A percentile compares a stretch with the other conserved stretches of the same genome.
phyloP scores from a whole-genome alignment of 2,888 invertebrate species.

The Protonemura montana region DNA sequence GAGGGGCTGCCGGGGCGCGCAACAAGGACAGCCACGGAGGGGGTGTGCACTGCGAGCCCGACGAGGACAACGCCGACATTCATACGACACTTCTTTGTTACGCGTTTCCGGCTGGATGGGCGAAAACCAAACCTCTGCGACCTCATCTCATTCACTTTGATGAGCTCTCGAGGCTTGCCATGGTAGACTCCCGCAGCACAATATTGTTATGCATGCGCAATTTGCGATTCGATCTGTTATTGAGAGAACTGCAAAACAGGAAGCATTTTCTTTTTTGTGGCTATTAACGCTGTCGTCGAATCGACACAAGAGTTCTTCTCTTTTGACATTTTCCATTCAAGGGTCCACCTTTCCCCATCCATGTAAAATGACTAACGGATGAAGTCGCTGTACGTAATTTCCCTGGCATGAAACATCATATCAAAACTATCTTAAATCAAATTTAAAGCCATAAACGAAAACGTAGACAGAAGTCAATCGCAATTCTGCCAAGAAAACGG shows the following conservation, averaged over 20 bases:
- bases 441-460: too few relatives aligned
- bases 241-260: background rate
- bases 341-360: too few relatives aligned
- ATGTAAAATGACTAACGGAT: too few relatives aligned
- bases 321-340: too few relatives aligned
- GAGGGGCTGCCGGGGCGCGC: background rate
- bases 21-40: too few relatives aligned
- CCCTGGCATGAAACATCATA: too few relatives aligned
- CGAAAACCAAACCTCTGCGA: constrained; percentile 45
- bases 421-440: too few relatives aligned
- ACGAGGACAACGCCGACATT: background rate
- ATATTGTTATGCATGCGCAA: background rate
- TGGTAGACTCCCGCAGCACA: background rate
- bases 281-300: too few relatives aligned
- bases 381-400: too few relatives aligned
- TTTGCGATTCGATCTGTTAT: background rate
- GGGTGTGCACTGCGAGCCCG: background rate
- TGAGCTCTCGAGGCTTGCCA: background rate
- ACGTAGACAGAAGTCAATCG: too few relatives aligned
- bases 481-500: too few relatives aligned
- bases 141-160: constrained; percentile 30
- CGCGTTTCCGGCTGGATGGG: constrained; percentile 46
- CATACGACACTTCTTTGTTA: constrained; percentile 44
- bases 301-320: too few relatives aligned
- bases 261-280: background rate